Conservation (phyloP, 1,140 invertebrate genomes). For the Leptinotarsa undecemlineata region DNA sequence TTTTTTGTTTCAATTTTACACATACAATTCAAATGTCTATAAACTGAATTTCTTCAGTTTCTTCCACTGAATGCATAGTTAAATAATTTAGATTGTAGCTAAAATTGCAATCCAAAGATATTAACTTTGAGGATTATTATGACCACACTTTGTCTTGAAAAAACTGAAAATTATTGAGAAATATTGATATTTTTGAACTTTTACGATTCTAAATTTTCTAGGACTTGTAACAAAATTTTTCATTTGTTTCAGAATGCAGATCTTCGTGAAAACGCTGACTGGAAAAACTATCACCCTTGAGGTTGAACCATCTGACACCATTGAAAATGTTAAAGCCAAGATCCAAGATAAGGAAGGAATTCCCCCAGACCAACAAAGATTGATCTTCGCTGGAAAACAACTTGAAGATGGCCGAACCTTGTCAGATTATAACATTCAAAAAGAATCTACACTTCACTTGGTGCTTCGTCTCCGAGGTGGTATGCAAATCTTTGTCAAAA, state of each 20-base stretch:
- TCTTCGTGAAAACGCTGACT: constrained; percentile 73
- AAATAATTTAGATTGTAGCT: no score
- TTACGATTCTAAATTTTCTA: no score
- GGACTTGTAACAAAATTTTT: constrained; percentile 31
- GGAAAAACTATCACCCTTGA: constrained; percentile 76
- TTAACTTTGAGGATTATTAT: no score
- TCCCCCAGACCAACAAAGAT: constrained; percentile 65
- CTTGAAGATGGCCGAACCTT: constrained; percentile 79
- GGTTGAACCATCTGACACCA: constrained; percentile 74
- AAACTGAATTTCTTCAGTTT: no score
- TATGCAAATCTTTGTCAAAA: constrained; percentile 67
- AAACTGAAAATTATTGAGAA: no score
- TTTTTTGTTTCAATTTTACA: no score
- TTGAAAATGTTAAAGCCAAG: constrained; percentile 75
- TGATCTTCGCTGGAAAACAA: constrained; percentile 76
- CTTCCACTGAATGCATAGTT: no score
- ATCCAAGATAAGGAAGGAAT: constrained; percentile 67
- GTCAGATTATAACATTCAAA: constrained; percentile 78
- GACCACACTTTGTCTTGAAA: no score
- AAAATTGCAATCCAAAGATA: no score
- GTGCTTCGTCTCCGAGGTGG: constrained; percentile 74
- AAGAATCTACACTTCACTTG: constrained; percentile 73
- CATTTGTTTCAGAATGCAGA: constrained; percentile 64
- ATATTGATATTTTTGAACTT: no score
- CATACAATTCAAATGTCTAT: no score